Base-by-base conservation (phyloP, 2,797 vertebrate genomes). In the Antennarius maculatus region DNA sequence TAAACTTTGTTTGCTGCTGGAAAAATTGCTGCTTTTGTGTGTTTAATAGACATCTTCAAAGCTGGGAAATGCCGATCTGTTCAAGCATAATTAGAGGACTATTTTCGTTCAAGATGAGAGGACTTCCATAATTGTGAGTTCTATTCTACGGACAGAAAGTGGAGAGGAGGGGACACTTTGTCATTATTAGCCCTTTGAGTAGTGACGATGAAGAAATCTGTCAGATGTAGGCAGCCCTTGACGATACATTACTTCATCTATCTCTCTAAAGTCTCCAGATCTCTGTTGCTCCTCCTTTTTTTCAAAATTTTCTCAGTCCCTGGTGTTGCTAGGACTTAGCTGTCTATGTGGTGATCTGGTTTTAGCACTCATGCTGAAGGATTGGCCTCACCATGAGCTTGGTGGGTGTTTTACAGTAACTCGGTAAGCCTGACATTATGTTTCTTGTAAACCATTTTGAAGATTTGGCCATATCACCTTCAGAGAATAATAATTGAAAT, bases 181-280 rank as follows among this genome's bases (percentile, higher is more conserved):
- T 92, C 89, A 88, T 91, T 87, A 88, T 92, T 90, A 88, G 80
- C 76, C 66, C 65, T 81, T 63, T 74, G 72, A 86, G 78, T 76
- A 73, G 65, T 75, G 76, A 81, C 88, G 76, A 90, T 86, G 81
- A 90, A 86, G 84, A 81, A 84, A 82, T 74, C 81, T 87, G 81
- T 66, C 56, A 75, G 75, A 87, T 61, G 77, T 73, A 77, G 80
- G 74, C 75, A 71, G 66, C 65, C 61, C 54, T 82, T 69, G 67
- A 74, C 73, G 75, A 50, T 45, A 66, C 71, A 74, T 75, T 68
- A 62, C 65, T 66, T 77, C 74, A 54, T 70, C 81, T 78, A 60
- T 79, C 70, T 66, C 51, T 81, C 71, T 47, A 65, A 82, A 82
- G 69, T 61, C 74, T 52, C 61, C 46, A 62, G 51, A 81, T 79